Conservation (phyloP, 2,888 invertebrate genomes). For the Cataglyphis rosenhaueri region DNA sequence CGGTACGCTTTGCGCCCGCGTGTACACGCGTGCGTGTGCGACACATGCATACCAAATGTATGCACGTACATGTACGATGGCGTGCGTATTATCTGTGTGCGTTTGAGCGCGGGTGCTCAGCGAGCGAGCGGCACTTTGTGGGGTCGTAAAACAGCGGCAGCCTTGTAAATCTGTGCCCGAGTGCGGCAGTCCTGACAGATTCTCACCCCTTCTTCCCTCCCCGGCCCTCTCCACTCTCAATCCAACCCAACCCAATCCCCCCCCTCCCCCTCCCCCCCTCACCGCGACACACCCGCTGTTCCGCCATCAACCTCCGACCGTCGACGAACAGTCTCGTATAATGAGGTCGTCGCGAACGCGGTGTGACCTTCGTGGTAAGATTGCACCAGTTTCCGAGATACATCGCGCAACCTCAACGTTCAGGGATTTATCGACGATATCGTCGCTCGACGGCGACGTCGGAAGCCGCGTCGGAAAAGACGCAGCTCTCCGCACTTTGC, state of each 20-base stretch:
- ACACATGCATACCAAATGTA: neutral
- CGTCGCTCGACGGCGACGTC: neutral
- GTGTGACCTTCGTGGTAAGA: slow-evolving; percentile 58
- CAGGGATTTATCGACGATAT: slow-evolving; percentile 21
- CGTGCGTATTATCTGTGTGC: neutral
- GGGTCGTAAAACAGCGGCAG: slow-evolving; percentile 84
- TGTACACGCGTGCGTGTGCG: slow-evolving; percentile 22
- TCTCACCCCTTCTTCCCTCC: slow-evolving; percentile 73
- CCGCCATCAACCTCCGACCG: slow-evolving; percentile 40
- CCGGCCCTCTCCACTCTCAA: slow-evolving; percentile 57
- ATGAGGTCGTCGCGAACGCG: slow-evolving; percentile 61
- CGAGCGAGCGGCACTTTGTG: slow-evolving; percentile 83
- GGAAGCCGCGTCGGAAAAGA: slow-evolving; percentile 30
- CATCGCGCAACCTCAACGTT: slow-evolving; percentile 22
- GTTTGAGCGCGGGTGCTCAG: slow-evolving; percentile 34
- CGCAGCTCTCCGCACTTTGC: slow-evolving; percentile 23
- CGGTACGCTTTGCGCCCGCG: neutral
- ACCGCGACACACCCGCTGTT: neutral
- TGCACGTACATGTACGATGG: slow-evolving; percentile 66
- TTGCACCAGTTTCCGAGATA: slow-evolving; percentile 53
- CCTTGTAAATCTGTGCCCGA: slow-evolving; percentile 84
- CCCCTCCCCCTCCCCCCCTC: neutral
- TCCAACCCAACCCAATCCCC: no score
- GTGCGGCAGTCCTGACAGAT: slow-evolving; percentile 82
- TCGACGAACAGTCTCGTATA: slow-evolving; percentile 55